phyloP scores from a whole-genome alignment of 2,797 vertebrate genomes.

The Enteromius mattozi region DNA sequence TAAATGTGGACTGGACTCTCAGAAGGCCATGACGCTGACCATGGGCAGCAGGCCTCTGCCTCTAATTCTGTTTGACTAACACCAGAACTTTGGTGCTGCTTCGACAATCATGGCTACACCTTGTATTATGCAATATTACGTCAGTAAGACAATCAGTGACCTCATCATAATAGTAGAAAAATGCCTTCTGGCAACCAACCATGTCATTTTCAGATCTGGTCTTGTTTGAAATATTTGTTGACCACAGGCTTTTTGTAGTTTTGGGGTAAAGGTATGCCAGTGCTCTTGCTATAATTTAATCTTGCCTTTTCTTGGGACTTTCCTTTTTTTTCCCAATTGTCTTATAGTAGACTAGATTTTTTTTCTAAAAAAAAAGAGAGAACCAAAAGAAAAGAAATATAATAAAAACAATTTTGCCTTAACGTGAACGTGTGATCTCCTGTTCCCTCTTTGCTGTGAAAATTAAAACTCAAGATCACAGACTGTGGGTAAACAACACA shows the following conservation, averaged over 20 bases:
- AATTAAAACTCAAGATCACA: constrained; percentile 36
- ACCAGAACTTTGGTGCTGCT: constrained; percentile 57
- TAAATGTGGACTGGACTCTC: constrained; percentile 69
- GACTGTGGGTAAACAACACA: constrained; percentile 42
- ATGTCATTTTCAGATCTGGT: not conserved
- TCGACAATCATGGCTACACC: constrained; percentile 64
- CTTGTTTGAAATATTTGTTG: constrained; percentile 34
- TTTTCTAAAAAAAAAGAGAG: constrained; percentile 70
- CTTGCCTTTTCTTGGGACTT: constrained; percentile 66
- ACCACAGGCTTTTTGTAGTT: constrained; percentile 22
- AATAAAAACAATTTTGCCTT: constrained; percentile 71
- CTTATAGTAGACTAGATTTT: constrained; percentile 72
- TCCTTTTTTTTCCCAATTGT: constrained; percentile 65
- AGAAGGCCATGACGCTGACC: constrained; percentile 60
- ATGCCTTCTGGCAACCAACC: not conserved
- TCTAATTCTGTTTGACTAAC: constrained; percentile 40
- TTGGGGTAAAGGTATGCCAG: constrained; percentile 70
- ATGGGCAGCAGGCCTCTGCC: constrained; percentile 59
- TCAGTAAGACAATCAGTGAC: constrained; percentile 63
- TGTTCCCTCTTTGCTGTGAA: constrained; percentile 51
- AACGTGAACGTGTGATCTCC: constrained; percentile 53
- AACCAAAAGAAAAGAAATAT: constrained; percentile 62
- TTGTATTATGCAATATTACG: constrained; percentile 56
- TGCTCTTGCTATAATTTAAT: constrained; percentile 56
- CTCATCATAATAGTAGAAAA: constrained; percentile 45